Evolutionary conservation across 2,797 vertebrate genomes (phyloP).

Genomic region (Sebastes vulpes): DNA sequence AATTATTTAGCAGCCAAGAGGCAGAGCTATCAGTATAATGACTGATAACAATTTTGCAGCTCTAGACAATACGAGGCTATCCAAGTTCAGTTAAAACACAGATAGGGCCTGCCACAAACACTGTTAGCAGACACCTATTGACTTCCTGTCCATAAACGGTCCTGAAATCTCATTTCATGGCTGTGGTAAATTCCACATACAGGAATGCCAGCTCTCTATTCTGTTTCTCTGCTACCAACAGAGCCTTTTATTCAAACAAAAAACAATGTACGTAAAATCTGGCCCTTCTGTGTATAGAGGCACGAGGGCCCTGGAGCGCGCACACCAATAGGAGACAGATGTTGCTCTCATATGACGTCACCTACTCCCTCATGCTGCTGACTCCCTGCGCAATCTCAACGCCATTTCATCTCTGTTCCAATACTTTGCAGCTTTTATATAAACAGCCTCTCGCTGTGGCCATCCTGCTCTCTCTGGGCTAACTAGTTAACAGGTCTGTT

Average conservation of each 20-base stretch:
- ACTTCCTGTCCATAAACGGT: not conserved
- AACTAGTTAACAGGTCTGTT: slow-evolving; percentile 51
- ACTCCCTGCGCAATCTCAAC: slow-evolving; percentile 47
- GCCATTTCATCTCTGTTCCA: slow-evolving; percentile 46
- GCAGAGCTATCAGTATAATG: not conserved
- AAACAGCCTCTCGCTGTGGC: slow-evolving; percentile 39
- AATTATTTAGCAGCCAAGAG: not conserved
- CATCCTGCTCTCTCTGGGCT: slow-evolving; percentile 22
- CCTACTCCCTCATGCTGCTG: slow-evolving; percentile 17
- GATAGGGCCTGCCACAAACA: not conserved
- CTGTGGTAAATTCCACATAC: not conserved
- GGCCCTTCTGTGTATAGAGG: slow-evolving; percentile 15
- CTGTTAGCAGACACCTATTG: not conserved
- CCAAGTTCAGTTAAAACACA: not conserved
- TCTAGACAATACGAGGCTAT: not conserved
- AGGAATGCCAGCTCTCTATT: not conserved
- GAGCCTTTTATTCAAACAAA: not conserved
- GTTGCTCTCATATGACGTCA: slow-evolving; percentile 69
- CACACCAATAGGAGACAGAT: slow-evolving; percentile 77
- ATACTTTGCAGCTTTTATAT: slow-evolving; percentile 32
- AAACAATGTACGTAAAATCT: slow-evolving; percentile 16
- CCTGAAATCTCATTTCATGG: not conserved
- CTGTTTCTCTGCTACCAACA: not conserved
- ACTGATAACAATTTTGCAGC: slow-evolving; percentile 14
- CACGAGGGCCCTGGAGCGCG: slow-evolving; percentile 24